These are phyloP conservation scores for Spea hammondii DNA, from an alignment of 2,797 vertebrate genomes.

Conservation along the genomic window DNA sequence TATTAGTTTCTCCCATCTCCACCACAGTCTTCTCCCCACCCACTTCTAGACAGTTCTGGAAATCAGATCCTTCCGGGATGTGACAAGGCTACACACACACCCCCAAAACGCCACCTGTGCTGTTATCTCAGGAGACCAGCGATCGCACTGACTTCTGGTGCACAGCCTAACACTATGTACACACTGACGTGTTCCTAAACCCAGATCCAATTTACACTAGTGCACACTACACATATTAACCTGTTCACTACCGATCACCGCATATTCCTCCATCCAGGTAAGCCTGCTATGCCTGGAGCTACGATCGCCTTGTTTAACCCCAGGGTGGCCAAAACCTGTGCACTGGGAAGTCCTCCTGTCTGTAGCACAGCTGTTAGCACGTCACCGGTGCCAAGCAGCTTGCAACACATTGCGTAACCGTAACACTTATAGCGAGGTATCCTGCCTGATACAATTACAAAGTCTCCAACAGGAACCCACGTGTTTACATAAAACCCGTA, in stretches of 20 bases:
- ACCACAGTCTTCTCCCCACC: conserved; percentile 55
- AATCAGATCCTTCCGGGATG: conserved; percentile 70
- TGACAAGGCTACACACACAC: conserved; percentile 66
- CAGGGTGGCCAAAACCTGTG: background rate
- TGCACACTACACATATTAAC: background rate
- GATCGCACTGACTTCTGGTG: background rate
- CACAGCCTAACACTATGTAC: background rate
- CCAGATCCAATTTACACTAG: no score
- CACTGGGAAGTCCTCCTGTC: background rate
- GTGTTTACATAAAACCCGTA: conserved; percentile 2
- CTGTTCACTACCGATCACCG: background rate
- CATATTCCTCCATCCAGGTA: background rate
- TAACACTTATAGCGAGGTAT: background rate
- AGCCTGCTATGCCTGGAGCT: no score
- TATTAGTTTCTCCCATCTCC: background rate
- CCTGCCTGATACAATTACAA: background rate
- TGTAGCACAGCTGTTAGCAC: conserved; percentile 8
- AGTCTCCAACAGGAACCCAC: background rate
- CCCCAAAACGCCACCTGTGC: conserved; percentile 60
- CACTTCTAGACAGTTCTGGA: conserved; percentile 74
- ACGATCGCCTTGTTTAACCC: background rate
- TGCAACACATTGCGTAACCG: background rate
- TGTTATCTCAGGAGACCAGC: background rate
- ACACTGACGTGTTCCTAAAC: no score
- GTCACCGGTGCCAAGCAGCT: background rate